A percentile compares a stretch with the other conserved stretches of the same genome.
phyloP scores from a whole-genome alignment of 2,888 invertebrate genomes.

The Lycophotia porphyrea region DNA sequence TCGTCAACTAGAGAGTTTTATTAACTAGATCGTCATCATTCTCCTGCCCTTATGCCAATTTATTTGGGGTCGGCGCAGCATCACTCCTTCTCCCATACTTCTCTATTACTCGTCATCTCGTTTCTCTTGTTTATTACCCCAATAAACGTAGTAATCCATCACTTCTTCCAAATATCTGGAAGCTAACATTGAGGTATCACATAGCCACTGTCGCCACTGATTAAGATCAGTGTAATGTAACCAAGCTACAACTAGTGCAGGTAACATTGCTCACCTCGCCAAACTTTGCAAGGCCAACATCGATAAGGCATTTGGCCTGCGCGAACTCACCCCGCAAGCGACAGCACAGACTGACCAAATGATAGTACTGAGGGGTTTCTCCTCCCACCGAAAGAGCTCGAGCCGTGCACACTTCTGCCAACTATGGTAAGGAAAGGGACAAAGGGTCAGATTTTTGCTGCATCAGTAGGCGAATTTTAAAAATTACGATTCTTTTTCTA shows the following conservation, averaged over 20 bases:
- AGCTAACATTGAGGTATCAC: conserved; percentile 76
- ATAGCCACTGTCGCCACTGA: conserved; percentile 71
- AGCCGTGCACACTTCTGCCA: conserved; percentile 84
- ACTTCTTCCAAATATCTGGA: conserved; percentile 75
- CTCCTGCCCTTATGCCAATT: too few relatives aligned
- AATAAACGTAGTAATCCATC: not conserved
- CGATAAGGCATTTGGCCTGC: conserved; percentile 80
- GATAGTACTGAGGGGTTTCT: conserved; percentile 78
- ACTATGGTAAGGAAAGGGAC: conserved; percentile 59
- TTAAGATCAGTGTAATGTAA: not conserved
- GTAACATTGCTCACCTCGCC: conserved; percentile 76
- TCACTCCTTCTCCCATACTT: too few relatives aligned
- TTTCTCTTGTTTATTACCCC: not conserved
- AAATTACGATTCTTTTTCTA: not conserved
- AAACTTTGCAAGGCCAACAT: conserved; percentile 75
- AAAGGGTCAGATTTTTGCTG: not conserved
- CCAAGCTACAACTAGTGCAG: not conserved
- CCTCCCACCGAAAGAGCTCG: conserved; percentile 74
- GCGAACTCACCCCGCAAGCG: conserved; percentile 77
- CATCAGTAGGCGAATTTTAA: not conserved
- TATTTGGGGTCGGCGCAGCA: too few relatives aligned
- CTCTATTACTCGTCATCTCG: too few relatives aligned
- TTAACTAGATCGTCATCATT: too few relatives aligned
- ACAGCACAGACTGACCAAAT: conserved; percentile 80
- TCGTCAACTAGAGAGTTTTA: too few relatives aligned